Evolutionary conservation across 2,888 invertebrate genomes (phyloP).

Genomic region (Nycteola revayana): DNA sequence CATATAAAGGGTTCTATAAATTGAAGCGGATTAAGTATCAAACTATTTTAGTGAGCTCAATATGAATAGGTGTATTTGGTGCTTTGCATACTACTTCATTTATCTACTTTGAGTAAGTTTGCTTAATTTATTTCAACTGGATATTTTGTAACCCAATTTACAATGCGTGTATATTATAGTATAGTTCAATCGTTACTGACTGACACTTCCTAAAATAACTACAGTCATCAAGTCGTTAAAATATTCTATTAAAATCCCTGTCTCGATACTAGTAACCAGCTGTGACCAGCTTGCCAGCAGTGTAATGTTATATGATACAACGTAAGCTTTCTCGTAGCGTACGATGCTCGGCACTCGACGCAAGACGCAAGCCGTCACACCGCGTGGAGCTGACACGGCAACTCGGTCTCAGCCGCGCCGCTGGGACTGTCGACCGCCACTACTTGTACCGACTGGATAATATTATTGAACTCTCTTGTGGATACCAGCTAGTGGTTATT

Average conservation of each 20-base stretch:
- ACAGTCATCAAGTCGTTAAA: too few species aligned
- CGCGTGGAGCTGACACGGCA: constrained; percentile 10
- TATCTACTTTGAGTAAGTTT: too few species aligned
- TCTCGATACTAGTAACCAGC: constrained; percentile 18
- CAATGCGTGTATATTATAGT: too few species aligned
- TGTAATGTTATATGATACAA: constrained; percentile 35
- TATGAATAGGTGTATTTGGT: too few species aligned
- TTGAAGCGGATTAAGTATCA: constrained; percentile 41
- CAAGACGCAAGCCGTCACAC: constrained; percentile 30
- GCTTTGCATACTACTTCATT: too few species aligned
- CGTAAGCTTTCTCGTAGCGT: constrained; percentile 46
- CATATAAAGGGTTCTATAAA: constrained; percentile 52
- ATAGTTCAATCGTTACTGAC: too few species aligned
- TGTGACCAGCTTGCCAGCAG: constrained; percentile 46
- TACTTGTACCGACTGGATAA: constrained; percentile 14
- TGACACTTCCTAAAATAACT: too few species aligned
- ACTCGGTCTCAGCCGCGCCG: constrained; percentile 12
- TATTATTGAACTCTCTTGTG: constrained; percentile 20
- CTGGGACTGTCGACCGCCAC: constrained; percentile 21
- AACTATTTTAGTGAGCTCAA: constrained; percentile 23
- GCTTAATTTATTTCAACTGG: too few species aligned
- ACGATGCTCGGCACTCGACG: constrained; percentile 30
- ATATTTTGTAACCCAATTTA: too few species aligned
- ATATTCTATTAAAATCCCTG: too few species aligned
- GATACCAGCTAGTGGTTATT: constrained; percentile 4